Evolutionary conservation across 1,140 invertebrate species (phyloP), one percentile per base, ranked within the genome.

Genomic region (Agrypnia vestita): DNA sequence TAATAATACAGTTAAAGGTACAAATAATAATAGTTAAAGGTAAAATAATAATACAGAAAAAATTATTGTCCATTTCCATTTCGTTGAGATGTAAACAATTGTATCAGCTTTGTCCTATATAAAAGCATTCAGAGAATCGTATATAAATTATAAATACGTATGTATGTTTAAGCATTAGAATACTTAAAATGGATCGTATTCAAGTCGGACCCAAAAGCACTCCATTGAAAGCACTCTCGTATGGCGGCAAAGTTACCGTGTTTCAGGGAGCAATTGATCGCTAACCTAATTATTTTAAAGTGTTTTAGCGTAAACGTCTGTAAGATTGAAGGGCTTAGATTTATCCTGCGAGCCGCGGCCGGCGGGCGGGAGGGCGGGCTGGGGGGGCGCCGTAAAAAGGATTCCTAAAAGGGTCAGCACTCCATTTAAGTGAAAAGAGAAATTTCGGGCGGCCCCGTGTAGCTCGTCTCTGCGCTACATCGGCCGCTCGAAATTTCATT

Each of bases 231-330:
- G 64, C 43, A 17, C 64, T 49, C 46, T 47, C 43, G 43, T 49
- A 43, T 69, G 11, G 25, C 21, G 15, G n/a, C 9, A 17, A 47
- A 69, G 64, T 44, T 25, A 17, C 51, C 21, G 69, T 73, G 69
- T 73, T 53, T 53, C 49, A 11, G 17, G 1, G 19, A 61, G 51
- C 53, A 73, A 73, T 73, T 73, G 69, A 73, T 73, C 51, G 47
- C 49, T 51, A 25, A 43, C 75, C 59, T 73, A 73, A 73, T 73
- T 55, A 73, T 73, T 73, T 55, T 15, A 64, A 76, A 80, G 79
- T 80, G 79, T 72, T 80, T 72, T 69, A 80, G 72, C 73, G 74
- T 76, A 76, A 80, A 80, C 49, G 79, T 80, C 79, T 76, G 64
- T 46, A 49, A 80, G 79, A 80, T 76, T 74, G 74, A 80, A 64